Base-by-base conservation (phyloP, 2,797 vertebrate genomes). In the Hirundo rustica region DNA sequence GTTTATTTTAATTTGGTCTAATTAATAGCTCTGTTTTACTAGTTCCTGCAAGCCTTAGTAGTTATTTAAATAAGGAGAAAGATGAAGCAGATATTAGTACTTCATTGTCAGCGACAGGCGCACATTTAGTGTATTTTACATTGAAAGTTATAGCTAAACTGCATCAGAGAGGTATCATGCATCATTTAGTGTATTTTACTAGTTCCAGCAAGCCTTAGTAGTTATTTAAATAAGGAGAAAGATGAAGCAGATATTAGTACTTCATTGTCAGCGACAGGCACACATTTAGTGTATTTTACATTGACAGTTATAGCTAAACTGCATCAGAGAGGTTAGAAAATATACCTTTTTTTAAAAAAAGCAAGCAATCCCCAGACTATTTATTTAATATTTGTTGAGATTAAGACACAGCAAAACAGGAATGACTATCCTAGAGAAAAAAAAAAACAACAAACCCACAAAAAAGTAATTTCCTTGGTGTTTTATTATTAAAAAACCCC, bases 1-100 rank as follows among this genome's bases (percentile, higher is more conserved):
- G n/a, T 75, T 84, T 58, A 65, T 88, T 95, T 92, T 84, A 40
- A 58, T 81, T 92, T 70, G 25, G 32, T 29, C 25, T 66, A 51
- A 90, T 87, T 79, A 51, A 87, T 73, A 89, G 48, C 9, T 64
- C 67, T 66, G 21, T 26, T 81, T 78, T 62, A 55, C 45, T 45
- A 57, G 42, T 18, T 92, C 34, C 45, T 77, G 60, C n/a, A 92
- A 84, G n/a, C 5, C 19, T 73, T 13, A 58, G 48, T 11, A 87
- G 48, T 60, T 67, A 51, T 61, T 81, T 71, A 68, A 79, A 34
- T 30, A 94, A 48, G 42, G 9, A 65, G 23, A 6, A 75, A 74
- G 32, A 53, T 40, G 71, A 77, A 68, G n/a, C 27, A 87, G 40
- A 5, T 47, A 88, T 34, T 27, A 45, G 5, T 13, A 67, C 30